Percentiles rank a stretch among this genome's conserved stretches.
These are phyloP conservation scores for Drosophila varians DNA, from an alignment of 1,140 invertebrate genomes.

Conservation along the genomic window DNA sequence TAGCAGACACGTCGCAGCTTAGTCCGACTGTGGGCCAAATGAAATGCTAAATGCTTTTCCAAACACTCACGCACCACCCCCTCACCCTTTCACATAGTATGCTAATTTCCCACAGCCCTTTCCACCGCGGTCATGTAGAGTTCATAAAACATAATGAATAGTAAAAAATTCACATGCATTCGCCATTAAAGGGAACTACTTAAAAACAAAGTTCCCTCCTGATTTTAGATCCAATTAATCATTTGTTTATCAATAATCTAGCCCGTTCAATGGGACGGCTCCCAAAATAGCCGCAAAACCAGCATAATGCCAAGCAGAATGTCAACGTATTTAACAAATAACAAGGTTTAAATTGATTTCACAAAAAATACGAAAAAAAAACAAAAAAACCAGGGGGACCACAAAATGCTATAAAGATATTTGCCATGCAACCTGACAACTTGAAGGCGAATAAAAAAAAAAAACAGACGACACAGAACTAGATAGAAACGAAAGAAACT, in stretches of 20 bases:
- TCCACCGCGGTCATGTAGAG: constrained; percentile 5
- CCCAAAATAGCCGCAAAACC: constrained; percentile 37
- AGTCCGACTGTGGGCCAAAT: constrained; percentile 48
- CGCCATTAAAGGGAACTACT: not conserved
- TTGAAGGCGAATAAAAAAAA: constrained; percentile 10
- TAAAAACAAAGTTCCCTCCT: no score
- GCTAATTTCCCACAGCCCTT: constrained; percentile 58
- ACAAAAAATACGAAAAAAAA: constrained; percentile 25
- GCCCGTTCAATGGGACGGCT: constrained; percentile 42
- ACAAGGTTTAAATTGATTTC: constrained; percentile 62
- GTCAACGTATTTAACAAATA: constrained; percentile 44
- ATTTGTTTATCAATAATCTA: not conserved
- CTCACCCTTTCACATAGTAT: constrained; percentile 36
- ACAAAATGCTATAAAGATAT: constrained; percentile 50
- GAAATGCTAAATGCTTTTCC: constrained; percentile 52
- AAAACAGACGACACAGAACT: constrained; percentile 12
- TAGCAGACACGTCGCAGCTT: constrained; percentile 44
- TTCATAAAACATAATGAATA: constrained; percentile 53
- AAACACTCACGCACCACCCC: constrained; percentile 32
- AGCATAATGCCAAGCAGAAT: constrained; percentile 57
- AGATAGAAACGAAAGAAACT: constrained; percentile 43
- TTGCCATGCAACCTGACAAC: constrained; percentile 29
- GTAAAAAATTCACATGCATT: constrained; percentile 17
- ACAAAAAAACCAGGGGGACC: not conserved
- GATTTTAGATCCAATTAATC: not conserved